A percentile compares a stretch with the other conserved stretches of the same genome.
Evolutionary conservation across 2,888 invertebrate species (phyloP).

Genomic region (Acanthosoma haemorrhoidale): DNA sequence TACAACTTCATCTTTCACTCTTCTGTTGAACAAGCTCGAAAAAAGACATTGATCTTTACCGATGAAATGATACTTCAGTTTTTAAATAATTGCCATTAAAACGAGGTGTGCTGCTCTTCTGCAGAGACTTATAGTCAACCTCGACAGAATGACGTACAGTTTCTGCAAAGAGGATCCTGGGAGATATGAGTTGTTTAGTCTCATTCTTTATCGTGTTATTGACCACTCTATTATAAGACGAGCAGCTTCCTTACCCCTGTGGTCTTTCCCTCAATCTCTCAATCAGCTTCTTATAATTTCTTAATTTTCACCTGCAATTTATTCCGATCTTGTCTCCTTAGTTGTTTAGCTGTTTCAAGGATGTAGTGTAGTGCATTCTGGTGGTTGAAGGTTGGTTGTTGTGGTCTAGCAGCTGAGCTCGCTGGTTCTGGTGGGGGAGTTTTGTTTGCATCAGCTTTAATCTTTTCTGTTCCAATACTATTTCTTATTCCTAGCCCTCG

Average conservation of each 20-base stretch:
- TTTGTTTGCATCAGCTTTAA: not conserved
- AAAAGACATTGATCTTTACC: slow-evolving; percentile 11
- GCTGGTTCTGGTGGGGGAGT: not conserved
- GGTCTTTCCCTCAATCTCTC: too few species aligned
- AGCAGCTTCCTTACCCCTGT: too few species aligned
- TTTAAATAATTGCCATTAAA: not conserved
- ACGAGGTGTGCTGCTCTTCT: not conserved
- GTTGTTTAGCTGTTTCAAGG: too few species aligned
- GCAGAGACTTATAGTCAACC: not conserved
- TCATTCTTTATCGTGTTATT: not conserved
- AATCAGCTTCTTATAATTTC: not conserved
- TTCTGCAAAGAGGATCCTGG: not conserved
- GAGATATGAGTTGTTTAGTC: not conserved
- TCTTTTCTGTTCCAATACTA: not conserved
- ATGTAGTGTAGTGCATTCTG: not conserved
- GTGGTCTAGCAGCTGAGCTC: not conserved
- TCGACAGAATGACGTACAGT: not conserved
- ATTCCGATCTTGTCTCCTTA: not conserved
- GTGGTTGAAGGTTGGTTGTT: not conserved
- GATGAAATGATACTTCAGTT: slow-evolving; percentile 2
- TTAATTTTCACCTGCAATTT: not conserved
- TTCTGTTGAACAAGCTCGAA: not conserved
- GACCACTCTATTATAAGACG: not conserved
- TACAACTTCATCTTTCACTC: not conserved
- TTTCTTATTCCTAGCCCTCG: not conserved